Evolutionary conservation across 2,797 vertebrate genomes (phyloP).

Genomic region (Sphenopsis melanotis): DNA sequence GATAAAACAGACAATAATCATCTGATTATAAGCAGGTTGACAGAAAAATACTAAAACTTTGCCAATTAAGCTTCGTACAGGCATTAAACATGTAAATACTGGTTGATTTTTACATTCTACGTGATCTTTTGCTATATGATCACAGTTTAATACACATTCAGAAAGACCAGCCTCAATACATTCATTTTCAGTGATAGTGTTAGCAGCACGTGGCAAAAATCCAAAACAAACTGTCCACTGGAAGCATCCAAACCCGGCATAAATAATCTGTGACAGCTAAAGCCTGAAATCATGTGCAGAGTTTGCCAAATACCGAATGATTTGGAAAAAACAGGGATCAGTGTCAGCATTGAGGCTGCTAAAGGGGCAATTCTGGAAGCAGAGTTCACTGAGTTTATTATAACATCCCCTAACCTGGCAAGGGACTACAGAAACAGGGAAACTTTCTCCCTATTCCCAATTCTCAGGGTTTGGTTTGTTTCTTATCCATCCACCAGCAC

Average conservation of each 20-base stretch:
- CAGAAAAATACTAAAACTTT: background rate
- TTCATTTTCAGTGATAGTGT: background rate
- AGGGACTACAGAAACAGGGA: background rate
- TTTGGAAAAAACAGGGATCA: slow-evolving; percentile 1
- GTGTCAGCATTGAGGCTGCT: background rate
- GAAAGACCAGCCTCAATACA: background rate
- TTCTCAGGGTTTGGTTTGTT: accelerated
- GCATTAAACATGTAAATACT: background rate
- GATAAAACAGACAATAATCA: background rate
- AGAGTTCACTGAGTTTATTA: slow-evolving; percentile 23
- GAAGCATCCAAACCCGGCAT: background rate
- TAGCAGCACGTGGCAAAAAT: background rate
- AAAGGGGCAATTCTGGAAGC: slow-evolving; percentile 36
- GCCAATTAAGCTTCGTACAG: background rate
- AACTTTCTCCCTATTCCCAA: background rate
- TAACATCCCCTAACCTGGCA: background rate
- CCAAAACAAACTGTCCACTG: slow-evolving; percentile 15
- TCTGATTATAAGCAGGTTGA: background rate
- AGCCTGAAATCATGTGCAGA: background rate
- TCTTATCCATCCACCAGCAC: background rate
- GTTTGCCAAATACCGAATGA: slow-evolving; percentile 6
- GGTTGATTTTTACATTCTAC: background rate
- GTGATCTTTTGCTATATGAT: background rate
- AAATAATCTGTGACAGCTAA: slow-evolving; percentile 24
- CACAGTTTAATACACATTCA: background rate